phyloP scores from a whole-genome alignment of 2,888 invertebrate genomes.

The Gari tellinella region DNA sequence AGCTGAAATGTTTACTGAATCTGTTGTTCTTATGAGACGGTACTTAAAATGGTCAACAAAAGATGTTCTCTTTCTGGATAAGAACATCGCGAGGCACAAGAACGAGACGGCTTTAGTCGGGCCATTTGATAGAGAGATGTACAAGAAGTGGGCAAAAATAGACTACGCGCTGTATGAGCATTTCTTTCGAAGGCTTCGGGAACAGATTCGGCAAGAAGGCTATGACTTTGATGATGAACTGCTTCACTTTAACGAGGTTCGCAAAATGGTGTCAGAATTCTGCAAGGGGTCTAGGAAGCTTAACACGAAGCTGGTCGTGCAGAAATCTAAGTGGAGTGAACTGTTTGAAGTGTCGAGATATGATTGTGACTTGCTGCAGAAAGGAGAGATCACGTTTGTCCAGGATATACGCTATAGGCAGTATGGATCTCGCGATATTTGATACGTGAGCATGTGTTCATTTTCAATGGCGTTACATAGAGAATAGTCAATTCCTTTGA shows the following conservation, averaged over 20 bases:
- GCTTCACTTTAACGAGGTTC: slow-evolving; percentile 53
- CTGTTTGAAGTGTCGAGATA: slow-evolving; percentile 40
- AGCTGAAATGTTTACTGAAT: slow-evolving; percentile 62
- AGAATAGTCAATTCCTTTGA: too few species aligned
- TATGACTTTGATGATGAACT: slow-evolving; percentile 59
- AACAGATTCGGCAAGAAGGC: slow-evolving; percentile 54
- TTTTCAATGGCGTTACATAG: too few species aligned
- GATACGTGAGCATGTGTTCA: too few species aligned
- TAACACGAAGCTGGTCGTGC: slow-evolving; percentile 32
- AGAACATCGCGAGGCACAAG: slow-evolving; percentile 48
- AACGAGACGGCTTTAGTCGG: slow-evolving; percentile 46
- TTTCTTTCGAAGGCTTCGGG: slow-evolving; percentile 47
- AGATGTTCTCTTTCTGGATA: slow-evolving; percentile 56
- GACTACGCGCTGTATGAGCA: slow-evolving; percentile 60
- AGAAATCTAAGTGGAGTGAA: slow-evolving; percentile 50
- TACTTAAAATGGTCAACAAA: slow-evolving; percentile 57
- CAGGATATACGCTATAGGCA: slow-evolving; percentile 54
- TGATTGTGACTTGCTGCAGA: slow-evolving; percentile 47
- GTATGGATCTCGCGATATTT: slow-evolving; percentile 55
- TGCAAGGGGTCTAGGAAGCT: slow-evolving; percentile 32
- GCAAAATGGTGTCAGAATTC: slow-evolving; percentile 52
- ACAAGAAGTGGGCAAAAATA: slow-evolving; percentile 52
- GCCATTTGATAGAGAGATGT: slow-evolving; percentile 53
- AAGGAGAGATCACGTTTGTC: slow-evolving; percentile 55
- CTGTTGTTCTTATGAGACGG: slow-evolving; percentile 53